phyloP scores from a whole-genome alignment of 2,888 invertebrate species.

The Cosmia trapezina region DNA sequence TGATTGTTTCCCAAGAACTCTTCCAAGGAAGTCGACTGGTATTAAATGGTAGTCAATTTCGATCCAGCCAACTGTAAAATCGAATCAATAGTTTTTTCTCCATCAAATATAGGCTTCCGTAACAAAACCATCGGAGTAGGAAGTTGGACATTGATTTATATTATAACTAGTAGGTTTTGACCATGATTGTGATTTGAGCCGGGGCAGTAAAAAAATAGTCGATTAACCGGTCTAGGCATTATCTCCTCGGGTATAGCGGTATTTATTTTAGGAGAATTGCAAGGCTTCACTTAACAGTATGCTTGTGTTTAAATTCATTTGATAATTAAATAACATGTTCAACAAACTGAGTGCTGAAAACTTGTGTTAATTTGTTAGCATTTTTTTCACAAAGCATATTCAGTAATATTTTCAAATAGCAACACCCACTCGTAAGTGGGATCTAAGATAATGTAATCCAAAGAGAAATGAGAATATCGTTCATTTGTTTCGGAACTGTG shows the following conservation, averaged over 20 bases:
- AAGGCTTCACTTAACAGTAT: neutral
- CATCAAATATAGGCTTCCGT: conserved; percentile 64
- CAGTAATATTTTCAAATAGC: conserved; percentile 29
- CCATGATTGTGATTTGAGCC: conserved; percentile 49
- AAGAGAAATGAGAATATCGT: conserved; percentile 62
- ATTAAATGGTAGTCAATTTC: conserved; percentile 60
- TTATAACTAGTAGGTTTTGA: conserved; percentile 46
- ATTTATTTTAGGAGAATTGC: conserved; percentile 2
- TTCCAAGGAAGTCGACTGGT: conserved; percentile 60
- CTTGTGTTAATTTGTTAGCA: conserved; percentile 13
- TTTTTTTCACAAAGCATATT: conserved; percentile 34
- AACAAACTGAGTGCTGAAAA: conserved; percentile 19
- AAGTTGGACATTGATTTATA: conserved; percentile 62
- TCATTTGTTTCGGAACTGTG: conserved; percentile 58
- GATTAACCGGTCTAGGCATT: conserved; percentile 7
- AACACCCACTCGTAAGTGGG: conserved; percentile 50
- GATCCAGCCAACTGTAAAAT: conserved; percentile 73
- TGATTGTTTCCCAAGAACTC: conserved; percentile 34
- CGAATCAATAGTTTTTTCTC: conserved; percentile 68
- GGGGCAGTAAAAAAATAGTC: conserved; percentile 18
- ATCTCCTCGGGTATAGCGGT: neutral
- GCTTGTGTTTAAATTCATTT: conserved; percentile 9
- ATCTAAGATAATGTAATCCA: conserved; percentile 58
- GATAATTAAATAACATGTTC: conserved; percentile 23
- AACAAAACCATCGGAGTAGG: conserved; percentile 66